These are phyloP conservation scores for Callopanchax toddi DNA, from an alignment of 2,113 vertebrate species.

Conservation along the genomic window DNA sequence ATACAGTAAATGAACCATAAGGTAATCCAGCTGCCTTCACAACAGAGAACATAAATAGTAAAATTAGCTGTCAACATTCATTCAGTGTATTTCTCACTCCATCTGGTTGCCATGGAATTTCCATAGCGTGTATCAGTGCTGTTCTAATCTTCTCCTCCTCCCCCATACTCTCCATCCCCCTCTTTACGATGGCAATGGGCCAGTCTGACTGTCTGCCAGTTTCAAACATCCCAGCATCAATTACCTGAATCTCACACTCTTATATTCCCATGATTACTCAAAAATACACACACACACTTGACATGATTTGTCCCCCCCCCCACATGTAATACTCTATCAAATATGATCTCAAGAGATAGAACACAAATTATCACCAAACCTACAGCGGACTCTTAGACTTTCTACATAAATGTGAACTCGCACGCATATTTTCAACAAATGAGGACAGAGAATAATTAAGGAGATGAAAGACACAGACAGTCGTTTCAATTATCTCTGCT, in stretches of 20 bases:
- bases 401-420: conserved; percentile 20
- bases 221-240: conserved; percentile 62
- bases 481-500: conserved; percentile 67
- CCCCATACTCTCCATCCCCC: conserved; percentile 2
- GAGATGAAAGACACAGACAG: conserved; percentile 54
- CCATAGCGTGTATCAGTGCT: conserved; percentile 31
- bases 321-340: conserved; percentile 18
- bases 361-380: conserved; percentile 6
- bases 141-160: conserved; percentile 41
- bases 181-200: conserved; percentile 49
- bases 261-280: conserved; percentile 57
- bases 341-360: conserved; percentile 9
- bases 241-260: conserved; percentile 61
- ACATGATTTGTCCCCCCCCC: conserved; percentile 2
- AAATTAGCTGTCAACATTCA: conserved; percentile 38
- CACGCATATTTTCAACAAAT: conserved; percentile 39
- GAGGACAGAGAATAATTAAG: conserved; percentile 69
- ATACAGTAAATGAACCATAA: no score
- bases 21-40: background rate
- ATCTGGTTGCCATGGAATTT: conserved; percentile 43
- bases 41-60: conserved; percentile 1
- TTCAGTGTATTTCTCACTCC: conserved; percentile 23
- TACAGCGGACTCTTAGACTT: conserved; percentile 8
- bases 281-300: conserved; percentile 21
- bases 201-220: conserved; percentile 61